Conservation (phyloP, 35 echinoderm and acorn worm species). For the Diadema setosum region DNA sequence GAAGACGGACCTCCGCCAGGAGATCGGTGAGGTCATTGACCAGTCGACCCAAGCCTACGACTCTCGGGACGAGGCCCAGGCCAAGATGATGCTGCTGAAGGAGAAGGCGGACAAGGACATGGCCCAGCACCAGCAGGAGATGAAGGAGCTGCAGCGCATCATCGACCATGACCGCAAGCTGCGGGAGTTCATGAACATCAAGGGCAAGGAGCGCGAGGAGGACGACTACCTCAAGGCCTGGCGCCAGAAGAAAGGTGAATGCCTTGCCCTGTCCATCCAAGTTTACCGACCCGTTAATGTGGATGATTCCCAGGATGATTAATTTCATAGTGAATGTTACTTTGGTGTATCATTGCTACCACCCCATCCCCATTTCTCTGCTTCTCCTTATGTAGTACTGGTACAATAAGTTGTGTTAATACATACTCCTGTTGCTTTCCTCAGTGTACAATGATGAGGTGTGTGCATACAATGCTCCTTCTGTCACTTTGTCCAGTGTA, state of each 20-base stretch:
- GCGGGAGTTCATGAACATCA: constrained; percentile 94
- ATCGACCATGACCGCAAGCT: constrained; percentile 96
- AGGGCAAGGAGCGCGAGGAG: constrained; percentile 94
- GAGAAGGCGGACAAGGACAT: constrained; percentile 98
- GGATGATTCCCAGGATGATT: no score
- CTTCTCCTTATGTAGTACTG: no score
- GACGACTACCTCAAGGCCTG: constrained; percentile 88
- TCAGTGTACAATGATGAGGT: no score
- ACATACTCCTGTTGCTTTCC: no score
- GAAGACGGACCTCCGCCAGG: constrained; percentile 61
- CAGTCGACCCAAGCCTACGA: constrained; percentile 98
- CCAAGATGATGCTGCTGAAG: constrained; percentile 98
- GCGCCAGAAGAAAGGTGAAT: constrained; percentile 62
- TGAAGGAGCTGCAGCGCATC: constrained; percentile 97
- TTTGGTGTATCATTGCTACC: no score
- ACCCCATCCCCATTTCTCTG: no score
- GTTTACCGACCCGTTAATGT: no score
- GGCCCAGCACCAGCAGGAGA: constrained; percentile 92
- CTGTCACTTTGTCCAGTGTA: no score
- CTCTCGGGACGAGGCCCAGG: constrained; percentile 89
- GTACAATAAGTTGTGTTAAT: no score
- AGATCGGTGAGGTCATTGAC: constrained; percentile 97
- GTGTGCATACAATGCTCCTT: no score
- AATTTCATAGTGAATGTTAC: no score
- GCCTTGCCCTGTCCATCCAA: no score